Base-by-base conservation (phyloP, 2,113 vertebrate species). In the Eulemur rufifrons region DNA sequence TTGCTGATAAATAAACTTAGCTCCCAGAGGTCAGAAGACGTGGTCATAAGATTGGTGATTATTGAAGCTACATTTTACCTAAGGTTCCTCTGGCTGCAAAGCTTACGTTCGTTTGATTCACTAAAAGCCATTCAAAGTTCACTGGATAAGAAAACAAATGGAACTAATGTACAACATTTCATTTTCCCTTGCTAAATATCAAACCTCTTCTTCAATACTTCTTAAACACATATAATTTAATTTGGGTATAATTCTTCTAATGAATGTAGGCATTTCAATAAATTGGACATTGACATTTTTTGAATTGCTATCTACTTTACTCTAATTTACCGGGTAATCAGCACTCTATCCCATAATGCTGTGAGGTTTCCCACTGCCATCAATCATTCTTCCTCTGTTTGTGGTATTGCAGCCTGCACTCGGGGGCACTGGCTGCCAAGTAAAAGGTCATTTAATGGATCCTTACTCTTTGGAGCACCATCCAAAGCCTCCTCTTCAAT, bases 401-500 rank as follows among this genome's bases (percentile, higher is more conserved):
- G 13, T 64, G 83, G 39, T 50, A 82, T 63, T 54, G n/a, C 12
- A 73, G 59, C 25, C 45, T 94, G 92, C 39, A 96, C 76, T 77
- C 78, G 17, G 47, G 39, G 74, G n/a, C 45, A 63, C 92, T 63
- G 88, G 73, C 71, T 97, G 52, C 77, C 77, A 86, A 93, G 92
- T 96, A 64, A 74, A 89, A 96, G 91, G 89, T 88, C 47, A 74
- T 54, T 97, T 96, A 96, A 86, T 93, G 77, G 78, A 47, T 85
- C 82, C 93, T 93, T 81, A 83, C 88, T 78, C 66, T 86, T 94
- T 86, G 88, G 71, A 97, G 85, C n/a, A 96, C 82, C 94, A 95
- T 95, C 77, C n/a, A 94, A 93, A 95, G 54, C 68, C 20, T 95
- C 54, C 93, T 97, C 93, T 97, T 97, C 95, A 96, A 97, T 98